Conservation (phyloP, 2,797 vertebrate genomes). For the Peromyscus eremicus region DNA sequence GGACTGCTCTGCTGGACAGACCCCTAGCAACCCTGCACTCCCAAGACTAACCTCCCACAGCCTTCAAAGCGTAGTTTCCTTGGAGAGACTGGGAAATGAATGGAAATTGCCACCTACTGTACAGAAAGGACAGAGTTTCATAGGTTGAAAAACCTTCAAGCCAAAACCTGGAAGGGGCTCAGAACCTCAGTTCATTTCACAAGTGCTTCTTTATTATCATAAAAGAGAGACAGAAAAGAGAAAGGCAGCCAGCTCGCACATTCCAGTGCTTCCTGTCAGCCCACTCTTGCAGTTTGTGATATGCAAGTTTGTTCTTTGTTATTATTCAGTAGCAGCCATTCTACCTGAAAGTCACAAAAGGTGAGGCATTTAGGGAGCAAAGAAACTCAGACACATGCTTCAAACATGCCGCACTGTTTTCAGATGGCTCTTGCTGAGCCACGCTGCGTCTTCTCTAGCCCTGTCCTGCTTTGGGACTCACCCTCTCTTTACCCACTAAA, state of each 20-base stretch:
- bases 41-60: background rate
- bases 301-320: constrained; percentile 38
- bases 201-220: background rate
- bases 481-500: constrained; percentile 22
- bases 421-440: background rate
- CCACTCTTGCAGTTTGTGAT: background rate
- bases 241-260: background rate
- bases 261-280: background rate
- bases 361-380: constrained; percentile 49
- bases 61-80: background rate
- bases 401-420: background rate
- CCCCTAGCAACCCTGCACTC: background rate
- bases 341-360: constrained; percentile 69
- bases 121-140: background rate
- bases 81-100: background rate
- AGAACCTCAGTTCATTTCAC: background rate
- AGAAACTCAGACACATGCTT: constrained; percentile 65
- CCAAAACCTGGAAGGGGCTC: background rate
- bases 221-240: background rate
- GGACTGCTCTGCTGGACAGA: background rate
- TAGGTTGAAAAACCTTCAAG: constrained; percentile 26
- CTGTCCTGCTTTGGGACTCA: constrained; percentile 17
- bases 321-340: constrained; percentile 72
- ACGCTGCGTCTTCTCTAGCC: background rate
- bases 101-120: background rate